Conservation (phyloP, 1,140 invertebrate genomes). For the Brachionus manjavacas region DNA sequence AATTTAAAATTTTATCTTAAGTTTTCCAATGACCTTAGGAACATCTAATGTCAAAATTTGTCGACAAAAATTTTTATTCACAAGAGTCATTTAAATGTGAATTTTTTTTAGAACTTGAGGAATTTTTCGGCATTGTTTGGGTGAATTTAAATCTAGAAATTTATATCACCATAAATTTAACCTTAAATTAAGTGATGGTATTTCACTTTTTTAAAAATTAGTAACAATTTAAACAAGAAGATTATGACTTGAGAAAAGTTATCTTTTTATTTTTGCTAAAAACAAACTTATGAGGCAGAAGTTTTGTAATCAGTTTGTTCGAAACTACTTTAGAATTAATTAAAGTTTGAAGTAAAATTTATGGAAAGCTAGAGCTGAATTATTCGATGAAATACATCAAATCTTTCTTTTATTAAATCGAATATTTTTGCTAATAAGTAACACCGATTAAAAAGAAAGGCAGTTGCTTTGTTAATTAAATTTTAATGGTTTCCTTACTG, state of each 20-base stretch:
- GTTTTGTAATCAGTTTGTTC: not conserved
- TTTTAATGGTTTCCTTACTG: not conserved
- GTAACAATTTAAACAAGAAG: not conserved
- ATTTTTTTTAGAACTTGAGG: not conserved
- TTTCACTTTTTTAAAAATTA: not conserved
- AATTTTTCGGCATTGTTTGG: not conserved
- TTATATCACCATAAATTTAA: not conserved
- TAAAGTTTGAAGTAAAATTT: not conserved
- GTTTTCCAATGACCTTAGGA: not conserved
- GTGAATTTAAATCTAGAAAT: not conserved
- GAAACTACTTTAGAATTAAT: not conserved
- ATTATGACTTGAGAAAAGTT: not conserved
- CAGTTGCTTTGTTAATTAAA: constrained; percentile 8
- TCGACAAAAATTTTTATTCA: not conserved
- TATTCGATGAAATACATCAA: not conserved
- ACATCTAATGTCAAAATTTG: not conserved
- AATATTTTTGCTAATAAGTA: constrained; percentile 3
- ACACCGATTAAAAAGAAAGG: not conserved
- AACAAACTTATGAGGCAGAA: not conserved
- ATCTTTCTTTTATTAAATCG: not conserved
- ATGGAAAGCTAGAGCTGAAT: not conserved
- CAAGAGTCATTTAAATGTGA: not conserved
- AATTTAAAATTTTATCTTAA: not conserved
- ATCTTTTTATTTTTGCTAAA: not conserved
- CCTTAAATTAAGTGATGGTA: not conserved